Evolutionary conservation across 2,113 vertebrate genomes (phyloP).

Genomic region (Piprites chloris): DNA sequence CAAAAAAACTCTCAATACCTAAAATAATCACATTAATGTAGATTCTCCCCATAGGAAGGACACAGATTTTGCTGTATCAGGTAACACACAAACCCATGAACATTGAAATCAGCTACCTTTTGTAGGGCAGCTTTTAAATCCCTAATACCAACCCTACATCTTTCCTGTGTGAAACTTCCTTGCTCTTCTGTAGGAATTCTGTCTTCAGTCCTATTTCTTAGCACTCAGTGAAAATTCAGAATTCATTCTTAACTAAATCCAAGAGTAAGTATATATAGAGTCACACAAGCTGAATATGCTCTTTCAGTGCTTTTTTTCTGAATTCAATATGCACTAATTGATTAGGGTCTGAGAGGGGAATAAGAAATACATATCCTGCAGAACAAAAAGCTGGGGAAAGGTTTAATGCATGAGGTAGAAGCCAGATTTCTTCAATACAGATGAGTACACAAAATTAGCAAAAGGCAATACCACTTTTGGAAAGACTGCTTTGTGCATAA

Average conservation of each 20-base stretch:
- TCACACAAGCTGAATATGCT: neutral
- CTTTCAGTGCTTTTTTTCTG: neutral
- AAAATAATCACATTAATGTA: neutral
- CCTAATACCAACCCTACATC: neutral
- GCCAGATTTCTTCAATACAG: slow-evolving; percentile 54
- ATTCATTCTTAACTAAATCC: neutral
- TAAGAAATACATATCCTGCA: slow-evolving; percentile 1
- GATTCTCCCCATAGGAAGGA: neutral
- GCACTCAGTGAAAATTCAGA: neutral
- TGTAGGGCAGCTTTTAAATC: neutral
- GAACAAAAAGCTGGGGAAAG: neutral
- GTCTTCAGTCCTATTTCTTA: neutral
- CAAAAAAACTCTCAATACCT: neutral
- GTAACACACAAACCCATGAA: neutral
- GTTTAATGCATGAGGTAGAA: slow-evolving; percentile 36
- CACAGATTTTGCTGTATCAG: neutral
- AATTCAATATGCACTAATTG: slow-evolving; percentile 41
- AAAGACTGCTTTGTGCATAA: slow-evolving; percentile 45
- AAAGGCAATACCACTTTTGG: slow-evolving; percentile 47
- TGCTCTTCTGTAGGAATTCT: neutral
- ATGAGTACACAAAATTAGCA: slow-evolving; percentile 60
- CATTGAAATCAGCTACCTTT: neutral
- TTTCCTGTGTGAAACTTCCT: neutral
- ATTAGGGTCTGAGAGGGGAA: slow-evolving; percentile 16
- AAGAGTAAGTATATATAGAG: neutral